Evolutionary conservation across 2,797 vertebrate species (phyloP).

Genomic region (Esox masquinongy): DNA sequence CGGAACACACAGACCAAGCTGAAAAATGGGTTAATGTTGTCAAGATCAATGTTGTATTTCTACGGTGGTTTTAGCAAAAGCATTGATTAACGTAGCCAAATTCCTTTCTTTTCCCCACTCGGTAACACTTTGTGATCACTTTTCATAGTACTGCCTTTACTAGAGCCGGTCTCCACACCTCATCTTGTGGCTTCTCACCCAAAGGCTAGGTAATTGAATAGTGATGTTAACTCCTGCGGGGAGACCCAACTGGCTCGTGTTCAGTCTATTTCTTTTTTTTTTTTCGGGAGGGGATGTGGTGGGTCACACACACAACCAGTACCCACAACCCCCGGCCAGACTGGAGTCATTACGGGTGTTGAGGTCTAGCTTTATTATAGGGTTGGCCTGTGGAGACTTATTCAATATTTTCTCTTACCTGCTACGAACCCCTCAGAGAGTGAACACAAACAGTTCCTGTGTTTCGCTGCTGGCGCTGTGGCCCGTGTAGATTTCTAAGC

Average conservation of each 20-base stretch:
- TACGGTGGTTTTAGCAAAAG: background rate
- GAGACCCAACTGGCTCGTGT: constrained; percentile 51
- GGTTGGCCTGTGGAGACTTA: constrained; percentile 49
- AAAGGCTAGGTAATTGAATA: background rate
- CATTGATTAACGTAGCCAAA: background rate
- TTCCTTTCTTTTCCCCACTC: background rate
- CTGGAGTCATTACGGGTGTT: constrained; percentile 70
- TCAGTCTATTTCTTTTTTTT: constrained; percentile 58
- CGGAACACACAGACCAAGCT: too few relatives aligned
- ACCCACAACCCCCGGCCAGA: constrained; percentile 63
- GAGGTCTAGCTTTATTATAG: constrained; percentile 71
- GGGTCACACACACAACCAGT: constrained; percentile 47
- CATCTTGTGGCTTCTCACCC: background rate
- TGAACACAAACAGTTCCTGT: constrained; percentile 50
- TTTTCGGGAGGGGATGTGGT: constrained; percentile 59
- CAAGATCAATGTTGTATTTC: background rate
- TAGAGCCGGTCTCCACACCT: background rate
- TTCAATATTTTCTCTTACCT: constrained; percentile 58
- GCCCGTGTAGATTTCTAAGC: constrained; percentile 26
- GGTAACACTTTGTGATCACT: background rate
- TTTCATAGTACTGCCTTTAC: background rate
- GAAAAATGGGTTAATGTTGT: background rate
- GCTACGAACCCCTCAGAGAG: constrained; percentile 27
- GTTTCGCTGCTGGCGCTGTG: constrained; percentile 27
- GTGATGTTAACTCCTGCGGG: constrained; percentile 7